phyloP scores from a whole-genome alignment of 2,888 invertebrate species.

The Sesia apiformis region DNA sequence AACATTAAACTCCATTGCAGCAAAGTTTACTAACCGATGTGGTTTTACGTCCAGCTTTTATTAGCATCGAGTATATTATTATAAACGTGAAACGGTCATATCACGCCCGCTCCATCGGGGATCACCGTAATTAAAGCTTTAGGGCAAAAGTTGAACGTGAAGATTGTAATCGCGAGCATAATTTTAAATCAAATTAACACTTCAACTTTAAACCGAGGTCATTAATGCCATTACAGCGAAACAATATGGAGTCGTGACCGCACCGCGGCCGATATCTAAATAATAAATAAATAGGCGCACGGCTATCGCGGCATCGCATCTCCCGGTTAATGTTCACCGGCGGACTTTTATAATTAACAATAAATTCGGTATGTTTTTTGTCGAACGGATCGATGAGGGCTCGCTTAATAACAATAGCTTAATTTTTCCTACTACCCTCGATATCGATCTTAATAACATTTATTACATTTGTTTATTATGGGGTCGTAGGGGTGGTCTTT shows the following conservation, averaged over 20 bases:
- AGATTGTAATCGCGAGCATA: conserved; percentile 67
- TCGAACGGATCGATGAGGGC: conserved; percentile 32
- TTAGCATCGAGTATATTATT: conserved; percentile 25
- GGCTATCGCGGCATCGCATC: conserved; percentile 61
- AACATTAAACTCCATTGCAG: conserved; percentile 42
- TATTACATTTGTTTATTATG: not conserved
- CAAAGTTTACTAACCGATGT: conserved; percentile 28
- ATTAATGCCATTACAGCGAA: conserved; percentile 69
- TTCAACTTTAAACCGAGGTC: conserved; percentile 73
- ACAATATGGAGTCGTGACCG: conserved; percentile 72
- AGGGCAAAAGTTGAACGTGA: conserved; percentile 63
- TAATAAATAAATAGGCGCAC: conserved; percentile 2
- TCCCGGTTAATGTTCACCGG: conserved; percentile 64
- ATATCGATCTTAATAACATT: conserved; percentile 64
- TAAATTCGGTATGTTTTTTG: conserved; percentile 72
- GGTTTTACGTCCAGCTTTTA: conserved; percentile 31
- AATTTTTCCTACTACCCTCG: conserved; percentile 54
- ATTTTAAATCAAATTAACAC: conserved; percentile 75
- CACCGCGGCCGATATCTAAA: conserved; percentile 33
- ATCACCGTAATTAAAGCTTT: conserved; percentile 64
- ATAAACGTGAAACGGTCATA: conserved; percentile 27
- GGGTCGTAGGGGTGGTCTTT: not conserved
- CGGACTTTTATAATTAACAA: conserved; percentile 74
- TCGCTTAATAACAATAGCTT: conserved; percentile 43
- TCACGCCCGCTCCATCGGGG: conserved; percentile 48